These are phyloP conservation scores for Stictocephala bisonia DNA, from an alignment of 2,888 invertebrate species.

Conservation along the genomic window DNA sequence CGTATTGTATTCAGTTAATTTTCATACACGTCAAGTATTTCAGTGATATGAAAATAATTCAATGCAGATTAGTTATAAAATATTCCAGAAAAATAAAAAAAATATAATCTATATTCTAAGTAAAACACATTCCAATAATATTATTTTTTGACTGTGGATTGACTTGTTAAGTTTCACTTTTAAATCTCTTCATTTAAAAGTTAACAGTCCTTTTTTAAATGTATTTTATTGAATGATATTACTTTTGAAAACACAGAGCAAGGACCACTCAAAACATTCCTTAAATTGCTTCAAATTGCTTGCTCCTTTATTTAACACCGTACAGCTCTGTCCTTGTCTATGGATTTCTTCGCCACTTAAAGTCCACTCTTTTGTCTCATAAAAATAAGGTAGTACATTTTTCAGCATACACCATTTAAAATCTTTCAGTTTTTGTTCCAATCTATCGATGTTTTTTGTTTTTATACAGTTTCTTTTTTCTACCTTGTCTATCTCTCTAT, in stretches of 20 bases:
- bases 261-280: conserved; percentile 67
- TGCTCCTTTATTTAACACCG: conserved; percentile 25
- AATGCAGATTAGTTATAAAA: too few relatives aligned
- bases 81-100: too few relatives aligned
- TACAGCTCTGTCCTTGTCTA: background rate
- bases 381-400: conserved; percentile 50
- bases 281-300: conserved; percentile 55
- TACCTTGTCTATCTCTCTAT: conserved; percentile 52
- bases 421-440: conserved; percentile 57
- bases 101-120: too few relatives aligned
- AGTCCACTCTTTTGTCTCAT: conserved; percentile 31
- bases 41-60: too few relatives aligned
- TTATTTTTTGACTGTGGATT: too few relatives aligned
- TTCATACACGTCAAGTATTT: too few relatives aligned
- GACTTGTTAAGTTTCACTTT: conserved; percentile 29
- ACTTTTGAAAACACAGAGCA: conserved; percentile 54
- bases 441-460: conserved; percentile 56
- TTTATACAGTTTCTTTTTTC: conserved; percentile 55
- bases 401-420: conserved; percentile 48
- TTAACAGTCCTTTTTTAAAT: conserved; percentile 50
- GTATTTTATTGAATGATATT: conserved; percentile 47
- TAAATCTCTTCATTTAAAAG: conserved; percentile 43
- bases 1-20: too few relatives aligned
- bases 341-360: conserved; percentile 2
- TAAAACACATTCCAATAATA: too few relatives aligned